Conservation (phyloP, 1,140 invertebrate species). For the Nasonia longicornis region DNA sequence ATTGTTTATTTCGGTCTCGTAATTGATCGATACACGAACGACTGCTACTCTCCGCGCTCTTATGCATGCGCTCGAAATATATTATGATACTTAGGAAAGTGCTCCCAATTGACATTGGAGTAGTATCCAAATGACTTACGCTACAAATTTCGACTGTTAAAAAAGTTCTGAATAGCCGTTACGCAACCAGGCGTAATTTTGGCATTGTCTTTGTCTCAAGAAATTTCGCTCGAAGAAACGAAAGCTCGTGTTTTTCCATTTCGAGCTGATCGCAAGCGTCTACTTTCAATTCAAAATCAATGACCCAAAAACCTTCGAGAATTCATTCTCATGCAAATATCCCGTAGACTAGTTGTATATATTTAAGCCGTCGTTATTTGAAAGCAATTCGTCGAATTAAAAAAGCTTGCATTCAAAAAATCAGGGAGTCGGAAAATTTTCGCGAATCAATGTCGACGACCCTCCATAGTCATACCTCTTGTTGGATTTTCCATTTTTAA, state of each 20-base stretch:
- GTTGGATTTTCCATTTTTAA: too few relatives aligned
- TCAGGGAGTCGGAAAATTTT: background rate
- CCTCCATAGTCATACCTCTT: background rate
- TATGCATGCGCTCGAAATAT: background rate
- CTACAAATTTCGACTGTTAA: background rate
- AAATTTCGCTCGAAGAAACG: too few relatives aligned
- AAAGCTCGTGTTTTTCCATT: background rate
- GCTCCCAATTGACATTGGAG: constrained; percentile 7
- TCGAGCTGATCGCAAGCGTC: background rate
- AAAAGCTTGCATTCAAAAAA: background rate
- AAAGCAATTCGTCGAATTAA: background rate
- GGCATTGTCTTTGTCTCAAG: too few relatives aligned
- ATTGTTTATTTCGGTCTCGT: background rate
- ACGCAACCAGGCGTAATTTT: too few relatives aligned
- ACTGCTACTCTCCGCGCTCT: background rate
- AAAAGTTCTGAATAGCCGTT: background rate
- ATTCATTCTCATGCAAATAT: constrained; percentile 7
- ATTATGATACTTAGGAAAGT: background rate
- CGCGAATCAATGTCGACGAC: too few relatives aligned
- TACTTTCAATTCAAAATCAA: constrained; percentile 3
- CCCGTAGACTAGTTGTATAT: background rate
- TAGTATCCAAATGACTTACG: constrained; percentile 5
- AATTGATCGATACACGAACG: background rate
- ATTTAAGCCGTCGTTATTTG: background rate
- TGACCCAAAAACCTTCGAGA: background rate